A percentile compares a stretch with the other conserved stretches of the same genome.
phyloP scores from a whole-genome alignment of 2,888 invertebrate genomes.

The Brassicogethes aeneus region DNA sequence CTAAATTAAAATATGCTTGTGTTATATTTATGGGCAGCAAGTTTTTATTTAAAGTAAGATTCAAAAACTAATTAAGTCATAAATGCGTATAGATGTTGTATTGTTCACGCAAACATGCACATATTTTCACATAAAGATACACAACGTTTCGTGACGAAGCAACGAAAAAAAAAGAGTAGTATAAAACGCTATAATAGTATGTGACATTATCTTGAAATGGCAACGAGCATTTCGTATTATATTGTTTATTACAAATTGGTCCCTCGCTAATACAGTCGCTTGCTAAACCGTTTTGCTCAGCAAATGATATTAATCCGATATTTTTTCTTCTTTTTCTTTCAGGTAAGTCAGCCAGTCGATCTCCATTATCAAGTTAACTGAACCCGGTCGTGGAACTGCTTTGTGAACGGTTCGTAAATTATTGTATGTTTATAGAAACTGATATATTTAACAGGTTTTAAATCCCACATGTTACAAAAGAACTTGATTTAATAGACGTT shows the following conservation, averaged over 20 bases:
- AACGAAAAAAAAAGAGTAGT: neutral
- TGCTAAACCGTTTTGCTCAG: constrained; percentile 4
- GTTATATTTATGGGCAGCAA: too few species aligned
- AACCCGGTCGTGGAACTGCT: neutral
- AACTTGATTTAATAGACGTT: too few species aligned
- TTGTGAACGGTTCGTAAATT: too few species aligned
- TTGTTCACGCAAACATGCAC: too few species aligned
- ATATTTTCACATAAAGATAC: too few species aligned
- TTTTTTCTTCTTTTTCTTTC: neutral
- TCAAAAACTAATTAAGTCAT: too few species aligned
- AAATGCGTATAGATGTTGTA: too few species aligned
- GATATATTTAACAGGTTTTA: neutral
- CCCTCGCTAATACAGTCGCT: neutral
- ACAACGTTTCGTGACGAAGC: neutral
- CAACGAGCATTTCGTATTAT: constrained; percentile 7
- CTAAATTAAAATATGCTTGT: too few species aligned
- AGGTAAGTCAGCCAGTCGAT: neutral
- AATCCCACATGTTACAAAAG: too few species aligned
- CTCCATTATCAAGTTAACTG: neutral
- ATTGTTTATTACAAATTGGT: constrained; percentile 6
- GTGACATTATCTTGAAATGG: constrained; percentile 12
- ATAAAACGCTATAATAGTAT: constrained; percentile 6
- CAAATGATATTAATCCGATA: neutral
- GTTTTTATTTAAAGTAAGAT: too few species aligned
- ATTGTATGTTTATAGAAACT: neutral